Evolutionary conservation across 1,140 invertebrate genomes (phyloP).

Genomic region (Heliconius eleuchia): DNA sequence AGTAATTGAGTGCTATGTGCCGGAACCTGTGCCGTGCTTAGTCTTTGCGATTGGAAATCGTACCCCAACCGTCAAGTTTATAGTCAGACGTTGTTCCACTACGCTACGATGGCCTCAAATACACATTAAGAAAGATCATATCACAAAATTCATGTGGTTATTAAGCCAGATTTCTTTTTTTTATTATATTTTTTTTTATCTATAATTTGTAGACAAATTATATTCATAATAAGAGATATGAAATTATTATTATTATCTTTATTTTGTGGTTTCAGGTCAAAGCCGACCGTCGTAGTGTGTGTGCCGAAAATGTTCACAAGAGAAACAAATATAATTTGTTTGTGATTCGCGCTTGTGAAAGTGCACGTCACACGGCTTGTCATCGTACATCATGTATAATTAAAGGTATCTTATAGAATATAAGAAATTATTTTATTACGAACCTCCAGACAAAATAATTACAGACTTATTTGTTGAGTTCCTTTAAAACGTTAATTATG

Average conservation of each 20-base stretch:
- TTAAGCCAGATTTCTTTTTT: too few relatives aligned
- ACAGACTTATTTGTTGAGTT: neutral
- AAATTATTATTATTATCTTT: neutral
- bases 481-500: neutral
- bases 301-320: constrained; percentile 52
- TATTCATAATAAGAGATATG: too few relatives aligned
- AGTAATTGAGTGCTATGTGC: too few relatives aligned
- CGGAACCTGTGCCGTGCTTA: too few relatives aligned
- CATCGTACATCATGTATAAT: constrained; percentile 19
- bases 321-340: constrained; percentile 48
- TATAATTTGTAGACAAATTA: too few relatives aligned
- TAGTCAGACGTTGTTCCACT: too few relatives aligned
- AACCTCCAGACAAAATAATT: constrained; percentile 18
- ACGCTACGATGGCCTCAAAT: too few relatives aligned
- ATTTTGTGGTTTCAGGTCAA: constrained; percentile 7
- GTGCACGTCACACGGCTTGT: constrained; percentile 30
- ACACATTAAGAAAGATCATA: too few relatives aligned
- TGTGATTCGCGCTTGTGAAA: constrained; percentile 23
- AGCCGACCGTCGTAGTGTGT: constrained; percentile 24
- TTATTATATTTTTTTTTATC: too few relatives aligned
- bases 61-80: too few relatives aligned
- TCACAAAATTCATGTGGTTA: too few relatives aligned
- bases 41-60: too few relatives aligned
- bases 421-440: constrained; percentile 14
- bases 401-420: constrained; percentile 16